Evolutionary conservation across 2,113 vertebrate genomes (phyloP).

Genomic region (Caloenas nicobarica): DNA sequence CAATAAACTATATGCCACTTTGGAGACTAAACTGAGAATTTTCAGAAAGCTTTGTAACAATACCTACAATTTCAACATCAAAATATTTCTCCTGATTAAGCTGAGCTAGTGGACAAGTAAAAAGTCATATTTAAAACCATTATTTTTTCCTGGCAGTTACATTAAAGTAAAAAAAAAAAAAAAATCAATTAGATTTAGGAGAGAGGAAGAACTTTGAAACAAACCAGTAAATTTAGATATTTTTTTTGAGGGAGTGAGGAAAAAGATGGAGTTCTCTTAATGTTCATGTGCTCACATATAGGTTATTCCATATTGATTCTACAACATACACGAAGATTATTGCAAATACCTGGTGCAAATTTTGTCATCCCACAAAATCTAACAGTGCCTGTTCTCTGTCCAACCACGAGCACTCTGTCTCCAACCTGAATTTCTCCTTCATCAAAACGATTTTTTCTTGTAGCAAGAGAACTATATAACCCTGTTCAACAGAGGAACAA

Average conservation of each 20-base stretch:
- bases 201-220: background rate
- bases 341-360: constrained; percentile 89
- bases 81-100: background rate
- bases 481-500: constrained; percentile 57
- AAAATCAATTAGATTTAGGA: background rate
- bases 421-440: constrained; percentile 82
- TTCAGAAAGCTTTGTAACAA: background rate
- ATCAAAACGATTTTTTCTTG: constrained; percentile 67
- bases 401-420: constrained; percentile 92
- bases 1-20: background rate
- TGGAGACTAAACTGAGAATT: background rate
- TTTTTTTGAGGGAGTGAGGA: background rate
- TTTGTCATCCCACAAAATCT: constrained; percentile 89
- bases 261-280: background rate
- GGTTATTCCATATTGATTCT: background rate
- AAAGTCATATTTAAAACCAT: background rate
- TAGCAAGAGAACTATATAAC: constrained; percentile 67
- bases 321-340: background rate
- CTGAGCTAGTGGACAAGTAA: background rate
- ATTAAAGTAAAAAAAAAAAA: background rate
- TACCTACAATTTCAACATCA: background rate
- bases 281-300: background rate
- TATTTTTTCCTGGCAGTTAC: background rate
- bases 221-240: background rate
- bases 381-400: constrained; percentile 90